Conservation (phyloP, 2,888 invertebrate genomes). For the Ophion ventricosus region DNA sequence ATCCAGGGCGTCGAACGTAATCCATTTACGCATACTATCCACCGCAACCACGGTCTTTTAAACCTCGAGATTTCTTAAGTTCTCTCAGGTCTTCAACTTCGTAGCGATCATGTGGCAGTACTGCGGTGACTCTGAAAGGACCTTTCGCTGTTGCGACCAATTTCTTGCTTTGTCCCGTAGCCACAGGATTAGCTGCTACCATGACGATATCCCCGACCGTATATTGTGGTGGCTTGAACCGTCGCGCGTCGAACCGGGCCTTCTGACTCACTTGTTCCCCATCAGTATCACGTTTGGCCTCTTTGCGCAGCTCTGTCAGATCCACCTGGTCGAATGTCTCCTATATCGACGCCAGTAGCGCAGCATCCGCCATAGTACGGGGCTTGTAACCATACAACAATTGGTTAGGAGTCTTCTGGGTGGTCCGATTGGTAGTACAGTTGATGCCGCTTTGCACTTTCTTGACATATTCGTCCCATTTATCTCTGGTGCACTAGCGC, state of each 20-base stretch:
- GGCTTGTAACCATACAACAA: slow-evolving; percentile 66
- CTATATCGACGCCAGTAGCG: slow-evolving; percentile 51
- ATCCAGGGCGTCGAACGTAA: slow-evolving; percentile 59
- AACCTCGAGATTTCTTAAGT: slow-evolving; percentile 59
- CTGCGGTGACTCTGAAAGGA: slow-evolving; percentile 67
- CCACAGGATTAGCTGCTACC: slow-evolving; percentile 58
- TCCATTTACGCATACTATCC: slow-evolving; percentile 54
- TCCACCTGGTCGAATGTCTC: slow-evolving; percentile 58
- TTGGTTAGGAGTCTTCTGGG: slow-evolving; percentile 53
- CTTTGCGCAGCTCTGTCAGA: slow-evolving; percentile 47
- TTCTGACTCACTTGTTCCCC: slow-evolving; percentile 59
- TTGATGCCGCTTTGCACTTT: slow-evolving; percentile 71
- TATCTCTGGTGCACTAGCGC: slow-evolving; percentile 61
- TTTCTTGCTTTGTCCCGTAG: slow-evolving; percentile 69
- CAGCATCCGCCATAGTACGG: slow-evolving; percentile 56
- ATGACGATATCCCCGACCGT: slow-evolving; percentile 67
- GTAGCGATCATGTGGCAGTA: slow-evolving; percentile 69
- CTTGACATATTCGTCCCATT: slow-evolving; percentile 71
- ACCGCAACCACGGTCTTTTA: slow-evolving; percentile 63
- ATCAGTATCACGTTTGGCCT: slow-evolving; percentile 59
- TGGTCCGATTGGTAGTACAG: slow-evolving; percentile 62
- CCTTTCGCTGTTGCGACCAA: slow-evolving; percentile 67
- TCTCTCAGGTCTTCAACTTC: slow-evolving; percentile 69
- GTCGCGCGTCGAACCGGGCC: slow-evolving; percentile 50
- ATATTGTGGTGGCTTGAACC: slow-evolving; percentile 61